phyloP scores from a whole-genome alignment of 2,888 invertebrate species.

The Meiosimyza decipiens region DNA sequence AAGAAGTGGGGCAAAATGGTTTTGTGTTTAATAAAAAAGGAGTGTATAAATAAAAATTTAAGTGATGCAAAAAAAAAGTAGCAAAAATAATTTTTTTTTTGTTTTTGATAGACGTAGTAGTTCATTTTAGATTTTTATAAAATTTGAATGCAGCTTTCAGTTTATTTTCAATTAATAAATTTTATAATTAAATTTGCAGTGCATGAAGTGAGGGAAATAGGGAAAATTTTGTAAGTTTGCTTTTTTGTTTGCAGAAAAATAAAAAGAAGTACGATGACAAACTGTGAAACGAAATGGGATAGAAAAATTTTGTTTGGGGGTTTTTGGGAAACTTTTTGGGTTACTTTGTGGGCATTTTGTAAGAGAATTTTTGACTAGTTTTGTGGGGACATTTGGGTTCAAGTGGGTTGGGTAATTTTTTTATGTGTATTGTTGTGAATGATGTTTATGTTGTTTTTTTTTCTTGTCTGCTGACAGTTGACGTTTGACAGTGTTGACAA shows the following conservation, averaged over 20 bases:
- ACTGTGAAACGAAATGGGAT: not conserved
- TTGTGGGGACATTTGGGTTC: too few species aligned
- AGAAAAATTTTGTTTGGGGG: not conserved
- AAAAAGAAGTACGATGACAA: not conserved
- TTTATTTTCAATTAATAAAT: conserved; percentile 6
- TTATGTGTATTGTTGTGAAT: conserved; percentile 1
- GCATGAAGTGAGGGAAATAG: conserved; percentile 1
- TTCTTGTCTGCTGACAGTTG: too few species aligned
- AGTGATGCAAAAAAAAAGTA: conserved; percentile 23
- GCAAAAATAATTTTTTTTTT: conserved; percentile 9
- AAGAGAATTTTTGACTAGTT: not conserved
- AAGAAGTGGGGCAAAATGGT: not conserved
- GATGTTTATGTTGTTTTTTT: not conserved
- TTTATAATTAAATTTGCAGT: conserved; percentile 15
- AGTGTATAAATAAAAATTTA: conserved; percentile 4
- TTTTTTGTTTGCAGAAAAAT: too few species aligned
- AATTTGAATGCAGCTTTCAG: conserved; percentile 8
- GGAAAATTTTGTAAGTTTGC: not conserved
- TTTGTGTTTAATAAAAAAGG: conserved; percentile 9
- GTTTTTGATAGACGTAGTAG: not conserved
- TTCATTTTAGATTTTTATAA: not conserved
- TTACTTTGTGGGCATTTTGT: not conserved
- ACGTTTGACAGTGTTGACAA: not conserved
- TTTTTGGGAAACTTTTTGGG: not conserved
- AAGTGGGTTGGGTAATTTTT: too few species aligned